phyloP scores from a whole-genome alignment of 2,888 invertebrate genomes.

The Thalpophila matura region DNA sequence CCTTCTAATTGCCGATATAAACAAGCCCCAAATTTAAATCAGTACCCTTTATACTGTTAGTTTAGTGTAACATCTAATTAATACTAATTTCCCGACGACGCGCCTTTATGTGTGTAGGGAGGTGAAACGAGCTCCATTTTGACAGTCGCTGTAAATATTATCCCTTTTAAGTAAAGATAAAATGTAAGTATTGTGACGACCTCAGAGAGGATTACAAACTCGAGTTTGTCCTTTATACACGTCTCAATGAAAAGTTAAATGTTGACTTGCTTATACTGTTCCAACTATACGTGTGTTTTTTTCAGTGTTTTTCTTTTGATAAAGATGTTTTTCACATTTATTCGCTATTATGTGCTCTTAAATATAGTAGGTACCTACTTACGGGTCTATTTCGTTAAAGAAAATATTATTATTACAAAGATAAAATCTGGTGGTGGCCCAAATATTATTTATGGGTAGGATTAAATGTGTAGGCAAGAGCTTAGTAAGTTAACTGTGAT shows the following conservation, averaged over 20 bases:
- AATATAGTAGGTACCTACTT: no score
- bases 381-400: slow-evolving; percentile 14
- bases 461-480: slow-evolving; percentile 33
- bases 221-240: slow-evolving; percentile 59
- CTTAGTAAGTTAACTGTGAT: slow-evolving; percentile 20
- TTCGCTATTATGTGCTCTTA: slow-evolving; percentile 39
- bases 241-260: slow-evolving; percentile 54
- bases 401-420: slow-evolving; percentile 40
- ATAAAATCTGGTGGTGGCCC: slow-evolving; percentile 29
- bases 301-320: slow-evolving; percentile 30
- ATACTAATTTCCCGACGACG: slow-evolving; percentile 48
- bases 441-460: slow-evolving; percentile 40
- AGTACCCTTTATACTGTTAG: slow-evolving; percentile 40
- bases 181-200: slow-evolving; percentile 59
- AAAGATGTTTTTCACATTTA: slow-evolving; percentile 30
- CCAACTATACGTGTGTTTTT: slow-evolving; percentile 13
- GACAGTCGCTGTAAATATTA: slow-evolving; percentile 46
- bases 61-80: slow-evolving; percentile 60
- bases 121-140: slow-evolving; percentile 51
- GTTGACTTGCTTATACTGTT: slow-evolving; percentile 50
- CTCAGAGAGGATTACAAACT: slow-evolving; percentile 36
- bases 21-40: slow-evolving; percentile 54
- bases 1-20: slow-evolving; percentile 54
- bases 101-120: slow-evolving; percentile 26
- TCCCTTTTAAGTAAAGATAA: slow-evolving; percentile 43